Base-by-base conservation (phyloP, 2,797 vertebrate genomes). In the Myoxocephalus aenaeus region DNA sequence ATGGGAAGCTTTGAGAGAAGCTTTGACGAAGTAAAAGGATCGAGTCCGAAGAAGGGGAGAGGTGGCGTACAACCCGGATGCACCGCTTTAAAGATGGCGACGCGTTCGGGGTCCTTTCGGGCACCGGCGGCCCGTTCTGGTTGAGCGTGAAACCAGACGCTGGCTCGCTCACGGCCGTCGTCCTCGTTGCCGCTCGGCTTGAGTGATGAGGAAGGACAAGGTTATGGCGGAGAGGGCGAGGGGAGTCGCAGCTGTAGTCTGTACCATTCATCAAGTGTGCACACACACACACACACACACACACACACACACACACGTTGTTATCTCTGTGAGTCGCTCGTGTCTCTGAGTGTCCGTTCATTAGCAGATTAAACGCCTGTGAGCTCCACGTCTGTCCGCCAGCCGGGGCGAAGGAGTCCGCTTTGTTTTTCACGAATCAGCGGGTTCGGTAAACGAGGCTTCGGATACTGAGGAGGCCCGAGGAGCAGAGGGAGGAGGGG, bases 161-260 rank as follows among this genome's bases (percentile, higher is more conserved):
- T 80, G 34, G 56, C 78, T 86, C 29, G 61, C 80, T 86, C 32
- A 27, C 64, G 75, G 85, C 74, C 79, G 59, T 77, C 44, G 76
- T 76, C 84, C 81, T 80, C 25, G 42, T 70, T 63, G 83, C 75
- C 57, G 70, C 83, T 91, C 65, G 42, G 80, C 76, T 77, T 91
- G 92, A 93, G 89, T 86, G 93, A 94, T 93, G 93, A 90, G 85
- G 87, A 91, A 86, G 91, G 92, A 94, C 91, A 94, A 94, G 93
- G 94, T 94, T 87, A 92, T 88, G 81, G 87, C 72, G 73, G 86
- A 87, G 81, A 87, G 72, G 70, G 76, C 68, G 83, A 80, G 73
- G 70, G 58, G 80, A 85, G 87, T 79, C 69, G 38, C 86, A 90
- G 87, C 92, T 91, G 85, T 25, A 85, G 73, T 81, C 61, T 65